Evolutionary conservation across 2,888 invertebrate genomes (phyloP).

Genomic region (Clivina fossor): DNA sequence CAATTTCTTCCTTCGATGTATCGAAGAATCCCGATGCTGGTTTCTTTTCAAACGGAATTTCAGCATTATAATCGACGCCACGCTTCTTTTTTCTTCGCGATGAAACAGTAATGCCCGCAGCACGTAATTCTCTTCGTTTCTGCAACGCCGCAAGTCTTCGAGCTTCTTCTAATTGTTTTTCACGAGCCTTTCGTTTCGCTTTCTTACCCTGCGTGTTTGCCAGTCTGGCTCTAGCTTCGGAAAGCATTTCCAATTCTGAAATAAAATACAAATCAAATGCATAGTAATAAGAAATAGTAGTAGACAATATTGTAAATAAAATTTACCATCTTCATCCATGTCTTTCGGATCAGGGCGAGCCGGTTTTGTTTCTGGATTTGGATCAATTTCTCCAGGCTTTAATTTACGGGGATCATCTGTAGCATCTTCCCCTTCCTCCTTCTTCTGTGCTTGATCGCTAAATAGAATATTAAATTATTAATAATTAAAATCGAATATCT

Average conservation of each 20-base stretch:
- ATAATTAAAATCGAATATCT: not conserved
- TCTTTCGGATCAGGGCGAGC: conserved; percentile 99
- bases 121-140: conserved; percentile 94
- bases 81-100: conserved; percentile 72
- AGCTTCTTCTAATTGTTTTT: conserved; percentile 98
- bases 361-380: conserved; percentile 99
- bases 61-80: conserved; percentile 95
- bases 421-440: conserved; percentile 90
- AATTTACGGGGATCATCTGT: conserved; percentile 94
- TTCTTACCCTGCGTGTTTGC: conserved; percentile 98
- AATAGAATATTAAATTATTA: no score
- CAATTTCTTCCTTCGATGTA: conserved; percentile 84
- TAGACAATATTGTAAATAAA: conserved; percentile 1
- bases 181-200: conserved; percentile 91
- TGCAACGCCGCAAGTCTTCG: conserved; percentile 93
- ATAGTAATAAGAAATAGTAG: not conserved
- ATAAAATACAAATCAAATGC: conserved; percentile 34
- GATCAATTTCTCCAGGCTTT: conserved; percentile 99
- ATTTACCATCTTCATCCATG: conserved; percentile 97
- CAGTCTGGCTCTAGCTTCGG: conserved; percentile 95
- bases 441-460: conserved; percentile 96
- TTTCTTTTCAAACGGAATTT: conserved; percentile 96
- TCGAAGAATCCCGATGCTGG: conserved; percentile 95
- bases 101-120: conserved; percentile 83
- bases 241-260: conserved; percentile 96